Percentiles rank a stretch among this genome's conserved stretches.
These are phyloP conservation scores for Ophion ventricosus DNA, from an alignment of 2,888 invertebrate genomes.

Conservation along the genomic window DNA sequence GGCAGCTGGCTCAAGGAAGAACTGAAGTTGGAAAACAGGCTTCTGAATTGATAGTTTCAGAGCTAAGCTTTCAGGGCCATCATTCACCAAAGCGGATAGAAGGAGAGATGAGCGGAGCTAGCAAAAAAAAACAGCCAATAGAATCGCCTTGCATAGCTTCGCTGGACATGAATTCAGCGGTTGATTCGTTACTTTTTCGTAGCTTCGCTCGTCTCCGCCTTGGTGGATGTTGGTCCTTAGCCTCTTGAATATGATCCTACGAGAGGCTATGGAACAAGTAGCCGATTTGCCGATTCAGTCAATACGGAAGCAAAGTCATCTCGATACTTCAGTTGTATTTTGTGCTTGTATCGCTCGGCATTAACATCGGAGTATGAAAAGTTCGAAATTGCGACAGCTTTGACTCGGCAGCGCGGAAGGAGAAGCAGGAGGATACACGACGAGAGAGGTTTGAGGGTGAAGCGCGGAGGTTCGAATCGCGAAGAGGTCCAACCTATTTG, in stretches of 20 bases:
- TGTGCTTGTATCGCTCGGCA: slow-evolving; percentile 5
- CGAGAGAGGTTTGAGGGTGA: slow-evolving; percentile 34
- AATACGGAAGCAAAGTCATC: slow-evolving; percentile 43
- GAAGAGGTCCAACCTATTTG: slow-evolving; percentile 70
- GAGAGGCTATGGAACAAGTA: not conserved
- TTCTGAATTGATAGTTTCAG: not conserved
- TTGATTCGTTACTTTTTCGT: no score
- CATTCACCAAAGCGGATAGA: no score
- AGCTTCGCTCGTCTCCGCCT: no score
- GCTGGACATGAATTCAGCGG: no score
- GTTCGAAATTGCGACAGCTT: slow-evolving; percentile 21
- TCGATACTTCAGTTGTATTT: not conserved
- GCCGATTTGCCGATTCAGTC: slow-evolving; percentile 7
- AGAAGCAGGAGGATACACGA: slow-evolving; percentile 19
- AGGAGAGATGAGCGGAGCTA: no score
- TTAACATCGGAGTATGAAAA: slow-evolving; percentile 15
- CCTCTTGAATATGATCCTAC: not conserved
- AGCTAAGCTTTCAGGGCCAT: not conserved
- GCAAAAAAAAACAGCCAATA: no score
- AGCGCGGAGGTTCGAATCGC: slow-evolving; percentile 55
- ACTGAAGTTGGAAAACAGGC: not conserved
- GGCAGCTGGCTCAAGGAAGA: no score
- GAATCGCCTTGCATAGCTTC: no score
- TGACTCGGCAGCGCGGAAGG: not conserved
- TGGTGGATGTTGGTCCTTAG: no score